A percentile compares a stretch with the other conserved stretches of the same genome.
Evolutionary conservation across 2,888 invertebrate genomes (phyloP).

Genomic region (Odontothrips loti): DNA sequence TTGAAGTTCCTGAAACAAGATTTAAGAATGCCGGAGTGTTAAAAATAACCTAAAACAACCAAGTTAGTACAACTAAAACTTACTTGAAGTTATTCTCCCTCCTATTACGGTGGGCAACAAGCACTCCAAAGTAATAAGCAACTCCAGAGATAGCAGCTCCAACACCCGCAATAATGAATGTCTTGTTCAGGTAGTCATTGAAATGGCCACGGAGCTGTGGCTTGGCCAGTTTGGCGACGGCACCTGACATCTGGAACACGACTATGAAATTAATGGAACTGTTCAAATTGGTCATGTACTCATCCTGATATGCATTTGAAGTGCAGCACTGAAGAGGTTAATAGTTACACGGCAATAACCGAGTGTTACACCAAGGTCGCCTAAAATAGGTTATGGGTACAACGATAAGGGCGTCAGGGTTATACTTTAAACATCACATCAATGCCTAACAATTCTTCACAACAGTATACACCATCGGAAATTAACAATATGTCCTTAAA

Average conservation of each 20-base stretch:
- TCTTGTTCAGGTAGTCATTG: background rate
- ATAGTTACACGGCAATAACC: too few species aligned
- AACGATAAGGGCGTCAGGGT: too few species aligned
- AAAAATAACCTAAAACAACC: too few species aligned
- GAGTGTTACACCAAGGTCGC: slow-evolving; percentile 5
- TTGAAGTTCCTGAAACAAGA: background rate
- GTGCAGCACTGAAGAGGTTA: too few species aligned
- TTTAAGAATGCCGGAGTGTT: too few species aligned
- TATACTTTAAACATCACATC: too few species aligned
- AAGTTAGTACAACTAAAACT: too few species aligned
- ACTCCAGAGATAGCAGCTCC: background rate
- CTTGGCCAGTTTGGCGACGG: background rate
- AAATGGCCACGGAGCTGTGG: background rate
- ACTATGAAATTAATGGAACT: background rate
- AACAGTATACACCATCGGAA: too few species aligned
- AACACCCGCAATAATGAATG: background rate
- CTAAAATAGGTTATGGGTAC: background rate
- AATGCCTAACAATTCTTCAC: too few species aligned
- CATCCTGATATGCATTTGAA: too few species aligned
- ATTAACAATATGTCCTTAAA: too few species aligned
- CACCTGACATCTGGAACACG: background rate
- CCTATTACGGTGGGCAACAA: background rate
- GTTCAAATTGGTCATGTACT: background rate
- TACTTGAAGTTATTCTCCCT: background rate
- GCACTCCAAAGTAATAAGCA: background rate